These are phyloP conservation scores for Carposina sasakii DNA, from an alignment of 1,140 invertebrate species.

Conservation along the genomic window DNA sequence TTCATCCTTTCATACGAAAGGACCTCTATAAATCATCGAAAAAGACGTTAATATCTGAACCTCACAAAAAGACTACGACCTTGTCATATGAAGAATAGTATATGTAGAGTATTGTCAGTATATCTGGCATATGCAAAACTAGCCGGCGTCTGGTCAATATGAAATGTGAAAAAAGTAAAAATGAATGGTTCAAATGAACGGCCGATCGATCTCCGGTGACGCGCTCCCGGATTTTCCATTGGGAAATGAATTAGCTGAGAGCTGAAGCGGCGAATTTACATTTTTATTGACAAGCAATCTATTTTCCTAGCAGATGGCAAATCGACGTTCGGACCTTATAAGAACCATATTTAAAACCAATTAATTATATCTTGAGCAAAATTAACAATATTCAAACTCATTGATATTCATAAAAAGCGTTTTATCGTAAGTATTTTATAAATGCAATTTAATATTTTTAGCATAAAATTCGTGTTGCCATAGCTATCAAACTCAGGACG, in stretches of 20 bases:
- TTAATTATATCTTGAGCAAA: too few species aligned
- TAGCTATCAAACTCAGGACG: too few species aligned
- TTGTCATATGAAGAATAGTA: conserved; percentile 17
- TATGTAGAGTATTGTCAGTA: neutral
- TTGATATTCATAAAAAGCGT: too few species aligned
- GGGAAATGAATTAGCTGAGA: conserved; percentile 69
- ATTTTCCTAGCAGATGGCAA: conserved; percentile 61
- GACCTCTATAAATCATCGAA: conserved; percentile 49
- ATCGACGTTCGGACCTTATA: too few species aligned
- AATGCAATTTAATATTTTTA: too few species aligned
- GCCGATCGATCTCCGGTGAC: conserved; percentile 65
- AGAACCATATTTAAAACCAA: too few species aligned
- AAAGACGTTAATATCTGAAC: conserved; percentile 50
- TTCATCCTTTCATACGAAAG: conserved; percentile 42
- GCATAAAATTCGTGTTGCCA: too few species aligned
- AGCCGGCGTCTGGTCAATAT: conserved; percentile 53
- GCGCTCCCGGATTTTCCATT: conserved; percentile 62
- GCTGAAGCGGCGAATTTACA: conserved; percentile 66
- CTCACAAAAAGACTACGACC: conserved; percentile 33
- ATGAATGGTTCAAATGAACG: conserved; percentile 58
- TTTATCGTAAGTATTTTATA: too few species aligned
- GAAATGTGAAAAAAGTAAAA: conserved; percentile 52
- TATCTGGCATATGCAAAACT: conserved; percentile 36
- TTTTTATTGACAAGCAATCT: conserved; percentile 71
- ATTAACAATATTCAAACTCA: too few species aligned